Base-by-base conservation (phyloP, 1,140 invertebrate species). In the Sitobion miscanthi region DNA sequence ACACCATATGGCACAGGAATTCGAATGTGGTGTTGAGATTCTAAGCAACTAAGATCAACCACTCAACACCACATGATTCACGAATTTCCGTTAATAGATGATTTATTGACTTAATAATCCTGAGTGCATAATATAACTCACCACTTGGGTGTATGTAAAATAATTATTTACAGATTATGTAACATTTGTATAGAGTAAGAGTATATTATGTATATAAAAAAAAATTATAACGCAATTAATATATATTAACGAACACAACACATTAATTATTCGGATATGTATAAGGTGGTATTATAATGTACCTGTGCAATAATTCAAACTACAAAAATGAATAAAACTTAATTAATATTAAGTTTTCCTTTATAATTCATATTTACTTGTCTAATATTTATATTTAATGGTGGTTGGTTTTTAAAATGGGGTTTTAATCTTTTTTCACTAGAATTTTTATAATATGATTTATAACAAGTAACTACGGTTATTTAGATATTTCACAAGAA, bases 401-500 rank as follows among this genome's bases (percentile, higher is more conserved):
- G 30, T 87, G 30, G 35, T 83, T 83, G 30, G 83, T 47, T 47
- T 86, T 86, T 86, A 47, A 30, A 86, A 86, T 86, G 11, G 17
- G 47, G 42, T 86, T 86, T 86, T 87, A 87, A 49, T 87, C 17
- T 87, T 49, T 49, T 87, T 87, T 52, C 6, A 14, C 2, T 87
- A 87, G 30, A 88, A 38, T 54, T 88, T 88, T 52, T 35, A 88
- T 54, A 88, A 52, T 35, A 88, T 88, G 7, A 38, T 88, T 52
- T 35, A 88, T 88, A 88, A 54, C 14, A 49, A 49, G 14, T 54
- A 88, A 54, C n/a, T 8, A n/a, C 20, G 5, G n/a, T 52, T 88
- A 88, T 88, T 88, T 17, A 9, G 49, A n/a, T 87, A 87, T 52
- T 87, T 49, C 86, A n/a, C 30, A 35, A 87, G 30, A n/a, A 1